These are phyloP conservation scores for Synergus itoensis DNA, from an alignment of 2,888 invertebrate genomes.

Conservation along the genomic window DNA sequence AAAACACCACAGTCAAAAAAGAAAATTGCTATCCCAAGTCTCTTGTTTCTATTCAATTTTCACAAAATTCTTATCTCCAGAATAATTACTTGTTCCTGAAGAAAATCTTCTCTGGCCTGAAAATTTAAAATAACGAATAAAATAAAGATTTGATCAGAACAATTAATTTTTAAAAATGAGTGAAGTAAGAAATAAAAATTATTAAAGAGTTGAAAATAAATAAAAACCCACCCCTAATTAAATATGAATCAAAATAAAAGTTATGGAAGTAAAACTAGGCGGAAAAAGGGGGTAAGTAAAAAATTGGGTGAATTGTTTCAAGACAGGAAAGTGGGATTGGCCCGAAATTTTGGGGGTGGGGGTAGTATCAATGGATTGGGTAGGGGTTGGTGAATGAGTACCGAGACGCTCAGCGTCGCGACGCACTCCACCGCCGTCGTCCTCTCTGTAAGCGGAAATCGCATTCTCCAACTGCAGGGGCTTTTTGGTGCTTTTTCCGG, in stretches of 20 bases:
- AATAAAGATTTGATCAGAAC: background rate
- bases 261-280: background rate
- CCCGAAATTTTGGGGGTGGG: slow-evolving; percentile 56
- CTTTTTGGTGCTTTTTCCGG: background rate
- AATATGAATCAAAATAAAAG: background rate
- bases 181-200: too few species aligned
- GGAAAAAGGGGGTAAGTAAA: background rate
- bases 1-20: background rate
- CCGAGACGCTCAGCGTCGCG: slow-evolving; percentile 64
- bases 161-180: background rate
- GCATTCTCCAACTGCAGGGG: slow-evolving; percentile 14
- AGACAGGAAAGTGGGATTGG: slow-evolving; percentile 59
- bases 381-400: slow-evolving; percentile 75
- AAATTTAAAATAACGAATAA: background rate
- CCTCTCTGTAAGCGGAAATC: slow-evolving; percentile 58
- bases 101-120: too few species aligned
- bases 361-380: slow-evolving; percentile 58
- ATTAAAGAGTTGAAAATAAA: too few species aligned
- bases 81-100: background rate
- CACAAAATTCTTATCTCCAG: background rate
- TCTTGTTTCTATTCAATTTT: background rate
- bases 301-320: background rate
- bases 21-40: background rate
- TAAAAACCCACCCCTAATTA: too few species aligned
- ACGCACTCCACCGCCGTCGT: slow-evolving; percentile 69